Evolutionary conservation across 2,113 vertebrate species (phyloP).

Genomic region (Elaphurus davidianus): DNA sequence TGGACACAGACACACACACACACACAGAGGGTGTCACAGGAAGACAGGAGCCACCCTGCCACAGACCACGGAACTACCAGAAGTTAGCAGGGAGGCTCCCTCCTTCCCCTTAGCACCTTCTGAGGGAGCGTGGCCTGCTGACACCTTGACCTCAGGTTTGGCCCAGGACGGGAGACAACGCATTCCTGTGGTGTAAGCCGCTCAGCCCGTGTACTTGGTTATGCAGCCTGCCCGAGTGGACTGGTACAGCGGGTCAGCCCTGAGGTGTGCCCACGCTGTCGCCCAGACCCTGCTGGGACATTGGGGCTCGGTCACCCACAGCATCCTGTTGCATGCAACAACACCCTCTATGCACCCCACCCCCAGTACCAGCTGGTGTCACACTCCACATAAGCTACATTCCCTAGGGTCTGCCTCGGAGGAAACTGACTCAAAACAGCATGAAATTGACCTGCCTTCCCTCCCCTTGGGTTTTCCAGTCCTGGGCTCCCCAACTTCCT

Average conservation of each 20-base stretch:
- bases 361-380: too few species aligned
- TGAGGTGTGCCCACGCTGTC: neutral
- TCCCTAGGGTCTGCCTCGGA: neutral
- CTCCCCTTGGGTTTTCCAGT: neutral
- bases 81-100: neutral
- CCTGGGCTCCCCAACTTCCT: too few species aligned
- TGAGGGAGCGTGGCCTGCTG: fast-evolving
- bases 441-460: neutral
- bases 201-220: neutral
- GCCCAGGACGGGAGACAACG: neutral
- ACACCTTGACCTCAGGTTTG: neutral
- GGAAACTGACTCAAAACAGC: neutral
- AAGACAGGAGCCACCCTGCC: neutral
- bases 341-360: neutral
- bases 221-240: neutral
- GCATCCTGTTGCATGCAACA: neutral
- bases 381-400: neutral
- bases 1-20: neutral
- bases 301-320: fast-evolving
- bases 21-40: neutral
- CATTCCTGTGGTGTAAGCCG: neutral
- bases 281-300: neutral
- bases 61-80: too few species aligned
- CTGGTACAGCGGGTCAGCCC: neutral
- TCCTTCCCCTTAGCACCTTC: neutral